phyloP scores from a whole-genome alignment of 2,113 vertebrate genomes.

The Dromaius novaehollandiae region DNA sequence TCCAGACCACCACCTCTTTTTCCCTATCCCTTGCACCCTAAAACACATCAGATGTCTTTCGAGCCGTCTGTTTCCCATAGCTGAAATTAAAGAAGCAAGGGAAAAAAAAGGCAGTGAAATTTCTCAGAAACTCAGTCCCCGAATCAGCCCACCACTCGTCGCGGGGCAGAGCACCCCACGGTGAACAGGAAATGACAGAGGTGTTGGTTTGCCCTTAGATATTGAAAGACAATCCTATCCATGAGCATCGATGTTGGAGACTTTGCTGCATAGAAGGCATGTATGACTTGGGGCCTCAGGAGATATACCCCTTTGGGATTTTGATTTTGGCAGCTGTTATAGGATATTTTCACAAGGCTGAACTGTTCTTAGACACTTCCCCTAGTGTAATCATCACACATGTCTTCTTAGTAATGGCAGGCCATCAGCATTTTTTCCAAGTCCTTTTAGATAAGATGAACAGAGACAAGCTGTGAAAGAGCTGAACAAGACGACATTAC shows the following conservation, averaged over 20 bases:
- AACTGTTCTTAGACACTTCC: background rate
- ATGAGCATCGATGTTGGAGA: background rate
- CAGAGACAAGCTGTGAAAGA: slow-evolving; percentile 13
- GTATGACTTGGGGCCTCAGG: background rate
- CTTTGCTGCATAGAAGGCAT: background rate
- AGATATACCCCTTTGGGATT: background rate
- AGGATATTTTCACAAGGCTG: slow-evolving; percentile 19
- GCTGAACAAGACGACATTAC: background rate
- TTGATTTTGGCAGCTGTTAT: background rate
- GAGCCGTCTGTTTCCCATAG: background rate
- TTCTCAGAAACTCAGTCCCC: background rate
- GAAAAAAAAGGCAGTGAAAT: background rate
- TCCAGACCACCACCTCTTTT: background rate
- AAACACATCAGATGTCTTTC: background rate
- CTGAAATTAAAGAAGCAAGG: background rate
- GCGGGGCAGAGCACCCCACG: background rate
- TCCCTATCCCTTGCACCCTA: background rate
- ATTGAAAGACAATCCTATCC: background rate
- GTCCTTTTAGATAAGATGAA: background rate
- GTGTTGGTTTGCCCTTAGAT: background rate
- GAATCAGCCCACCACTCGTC: background rate
- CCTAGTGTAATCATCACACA: background rate
- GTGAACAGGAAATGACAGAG: background rate
- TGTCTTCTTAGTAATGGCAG: background rate
- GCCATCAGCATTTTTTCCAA: slow-evolving; percentile 1